Evolutionary conservation across 2,113 vertebrate genomes (phyloP).

Genomic region (Ranitomeya variabilis): DNA sequence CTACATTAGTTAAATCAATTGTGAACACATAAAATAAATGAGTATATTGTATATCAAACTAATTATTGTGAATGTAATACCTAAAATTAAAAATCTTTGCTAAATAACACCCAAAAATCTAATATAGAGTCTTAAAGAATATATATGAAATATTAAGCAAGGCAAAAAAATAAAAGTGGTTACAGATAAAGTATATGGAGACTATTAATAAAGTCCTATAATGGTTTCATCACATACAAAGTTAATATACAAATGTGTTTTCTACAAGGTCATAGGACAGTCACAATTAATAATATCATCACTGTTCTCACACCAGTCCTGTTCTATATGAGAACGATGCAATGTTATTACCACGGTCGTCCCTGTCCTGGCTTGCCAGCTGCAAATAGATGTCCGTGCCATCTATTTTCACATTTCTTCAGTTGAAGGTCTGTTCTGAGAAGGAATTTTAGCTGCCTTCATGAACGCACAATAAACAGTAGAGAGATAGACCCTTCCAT

Average conservation of each 20-base stretch:
- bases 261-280: slow-evolving; percentile 19
- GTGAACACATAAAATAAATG: neutral
- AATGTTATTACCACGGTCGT: neutral
- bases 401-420: slow-evolving; percentile 44
- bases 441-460: neutral
- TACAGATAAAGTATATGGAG: neutral
- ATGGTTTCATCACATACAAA: neutral
- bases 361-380: slow-evolving; percentile 38
- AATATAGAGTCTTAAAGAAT: neutral
- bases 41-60: neutral
- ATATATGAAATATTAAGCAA: neutral
- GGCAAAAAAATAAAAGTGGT: neutral
- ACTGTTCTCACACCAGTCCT: neutral
- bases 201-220: neutral
- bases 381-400: slow-evolving; percentile 28
- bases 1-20: neutral
- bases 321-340: neutral
- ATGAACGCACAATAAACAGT: neutral
- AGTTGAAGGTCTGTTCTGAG: neutral
- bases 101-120: neutral
- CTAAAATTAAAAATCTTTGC: neutral
- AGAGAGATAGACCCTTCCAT: neutral
- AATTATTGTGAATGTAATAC: neutral
- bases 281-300: slow-evolving; percentile 36
- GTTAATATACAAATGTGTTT: slow-evolving; percentile 19